A percentile compares a stretch with the other conserved stretches of the same genome.
These are phyloP conservation scores for pig (Sus scrofa) DNA, from an alignment of 2,113 vertebrate species.

Conservation along the genomic window DNA sequence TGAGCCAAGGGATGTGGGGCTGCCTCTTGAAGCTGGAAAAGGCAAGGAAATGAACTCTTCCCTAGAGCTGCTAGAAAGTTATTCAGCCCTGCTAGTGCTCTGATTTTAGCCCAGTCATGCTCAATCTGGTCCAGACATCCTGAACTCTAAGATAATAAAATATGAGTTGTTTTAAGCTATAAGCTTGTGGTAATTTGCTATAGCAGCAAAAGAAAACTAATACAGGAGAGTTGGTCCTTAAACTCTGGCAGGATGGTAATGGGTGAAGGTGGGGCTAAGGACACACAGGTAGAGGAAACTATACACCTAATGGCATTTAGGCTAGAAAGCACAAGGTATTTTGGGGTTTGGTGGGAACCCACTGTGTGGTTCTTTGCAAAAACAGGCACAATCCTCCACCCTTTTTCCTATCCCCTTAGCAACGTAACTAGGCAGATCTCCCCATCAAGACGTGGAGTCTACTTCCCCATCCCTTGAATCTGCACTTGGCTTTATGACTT, in stretches of 20 bases:
- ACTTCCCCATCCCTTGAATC: not conserved
- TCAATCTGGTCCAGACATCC: not conserved
- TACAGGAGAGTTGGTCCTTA: not conserved
- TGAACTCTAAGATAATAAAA: not conserved
- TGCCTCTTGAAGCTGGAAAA: not conserved
- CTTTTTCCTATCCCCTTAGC: not conserved
- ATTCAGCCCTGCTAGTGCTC: not conserved
- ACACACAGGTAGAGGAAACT: not conserved
- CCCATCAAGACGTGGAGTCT: not conserved
- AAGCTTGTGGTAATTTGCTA: not conserved
- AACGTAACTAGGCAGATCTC: not conserved
- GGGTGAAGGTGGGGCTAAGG: not conserved
- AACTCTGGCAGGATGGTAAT: not conserved
- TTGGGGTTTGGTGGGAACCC: not conserved
- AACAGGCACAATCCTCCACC: not conserved
- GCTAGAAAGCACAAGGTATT: not conserved
- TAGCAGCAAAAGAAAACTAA: not conserved
- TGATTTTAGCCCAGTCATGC: not conserved
- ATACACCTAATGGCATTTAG: not conserved
- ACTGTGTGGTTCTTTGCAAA: not conserved
- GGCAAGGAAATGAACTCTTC: not conserved
- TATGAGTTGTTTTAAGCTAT: not conserved
- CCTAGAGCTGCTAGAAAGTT: not conserved
- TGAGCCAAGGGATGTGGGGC: not conserved
- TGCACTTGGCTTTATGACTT: not conserved